Conservation (phyloP, 1,140 invertebrate species). For the Marisa cornuarietis region DNA sequence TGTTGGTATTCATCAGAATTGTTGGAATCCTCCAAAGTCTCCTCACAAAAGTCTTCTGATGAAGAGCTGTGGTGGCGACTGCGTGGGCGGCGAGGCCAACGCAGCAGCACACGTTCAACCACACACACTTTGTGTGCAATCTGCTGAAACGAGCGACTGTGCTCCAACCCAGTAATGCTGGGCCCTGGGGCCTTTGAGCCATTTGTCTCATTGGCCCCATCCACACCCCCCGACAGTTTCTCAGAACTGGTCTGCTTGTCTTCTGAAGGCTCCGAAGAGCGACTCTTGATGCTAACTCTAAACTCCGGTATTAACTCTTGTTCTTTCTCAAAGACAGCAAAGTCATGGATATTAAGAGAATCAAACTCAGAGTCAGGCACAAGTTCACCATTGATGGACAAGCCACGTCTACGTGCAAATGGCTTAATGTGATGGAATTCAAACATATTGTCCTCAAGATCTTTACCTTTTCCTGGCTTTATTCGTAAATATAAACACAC, state of each 20-base stretch:
- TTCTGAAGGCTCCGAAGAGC: constrained; percentile 9
- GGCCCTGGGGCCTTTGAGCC: no score
- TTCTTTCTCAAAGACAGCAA: constrained; percentile 60
- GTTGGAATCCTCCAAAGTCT: constrained; percentile 18
- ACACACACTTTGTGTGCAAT: constrained; percentile 45
- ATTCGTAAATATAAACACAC: constrained; percentile 56
- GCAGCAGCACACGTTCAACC: constrained; percentile 47
- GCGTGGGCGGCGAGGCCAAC: constrained; percentile 42
- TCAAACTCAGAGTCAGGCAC: constrained; percentile 44
- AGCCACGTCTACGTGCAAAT: constrained; percentile 39
- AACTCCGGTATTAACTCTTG: constrained; percentile 57
- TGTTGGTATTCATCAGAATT: constrained; percentile 7
- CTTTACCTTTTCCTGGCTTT: constrained; percentile 61
- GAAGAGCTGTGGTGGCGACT: constrained; percentile 59
- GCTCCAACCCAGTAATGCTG: neutral
- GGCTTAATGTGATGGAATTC: constrained; percentile 8
- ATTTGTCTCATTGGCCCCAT: no score
- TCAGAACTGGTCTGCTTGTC: neutral
- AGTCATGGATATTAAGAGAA: constrained; percentile 63
- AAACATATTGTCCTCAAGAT: constrained; percentile 11
- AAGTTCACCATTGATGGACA: constrained; percentile 64
- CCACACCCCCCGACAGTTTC: no score
- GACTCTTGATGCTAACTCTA: constrained; percentile 46
- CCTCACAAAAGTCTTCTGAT: constrained; percentile 51
- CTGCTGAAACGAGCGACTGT: constrained; percentile 49